Evolutionary conservation across 53 echinoderm and acorn worm species (phyloP), one percentile per base, ranked within the genome.

Genomic region (Echinometra lucunter): DNA sequence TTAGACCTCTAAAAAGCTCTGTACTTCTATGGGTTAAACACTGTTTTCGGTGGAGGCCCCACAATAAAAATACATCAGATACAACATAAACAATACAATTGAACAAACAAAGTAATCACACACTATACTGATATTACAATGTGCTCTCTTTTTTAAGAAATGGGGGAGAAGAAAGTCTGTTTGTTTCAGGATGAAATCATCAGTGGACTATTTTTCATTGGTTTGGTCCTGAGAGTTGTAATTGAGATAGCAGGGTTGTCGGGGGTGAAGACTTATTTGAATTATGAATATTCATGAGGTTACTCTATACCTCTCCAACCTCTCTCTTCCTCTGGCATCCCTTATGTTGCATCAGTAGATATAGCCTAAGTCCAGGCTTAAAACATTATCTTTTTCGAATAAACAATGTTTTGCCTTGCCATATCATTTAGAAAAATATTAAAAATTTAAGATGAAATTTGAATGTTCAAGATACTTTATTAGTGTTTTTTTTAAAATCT

Each of bases 231-330:
- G 63, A 58, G 60, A 89, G 89, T 17, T 89, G 89, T 89, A 89
- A 89, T 89, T 15, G 89, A 89, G 89, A 89, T 37, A 1, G 37
- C 2, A 11, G 57, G 58, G 89, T 89, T 58, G 89, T 15, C 28
- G 89, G 7, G 37, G 89, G 89, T 89, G 60, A 89, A 28, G 23
- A 21, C 58, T 45, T 17, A 89, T 58, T 89, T 89, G 89, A 89
- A 58, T 38, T 5, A 60, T 89, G 89, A 57, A 89, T 89, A 89
- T 89, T 58, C 89, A 89, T 89, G 60, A 89, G 89, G 89, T 7
- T 57, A 89, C 58, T 17, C 60, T 37, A 89, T 89, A 89, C 89
- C 89, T 23, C 60, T 60, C 89, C 19, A 40, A 60, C 37, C n/a
- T 30, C 49, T 85, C 45, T 49, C n/a, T 37, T 17, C 12, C 81